phyloP scores from a whole-genome alignment of 2,888 invertebrate species.

The Zele albiditarsus region DNA sequence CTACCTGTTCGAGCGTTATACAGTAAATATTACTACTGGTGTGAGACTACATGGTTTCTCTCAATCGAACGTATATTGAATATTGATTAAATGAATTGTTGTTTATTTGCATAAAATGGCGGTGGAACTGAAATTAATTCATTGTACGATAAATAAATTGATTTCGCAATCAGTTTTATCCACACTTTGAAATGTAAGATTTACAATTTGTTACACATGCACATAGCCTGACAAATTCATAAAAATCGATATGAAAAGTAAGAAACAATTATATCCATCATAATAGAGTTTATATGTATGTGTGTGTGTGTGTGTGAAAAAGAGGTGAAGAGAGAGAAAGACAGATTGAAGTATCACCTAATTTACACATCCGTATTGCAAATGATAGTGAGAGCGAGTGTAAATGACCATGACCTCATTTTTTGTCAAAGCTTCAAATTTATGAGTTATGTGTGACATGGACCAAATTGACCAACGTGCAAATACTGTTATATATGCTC shows the following conservation, averaged over 20 bases:
- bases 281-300: background rate
- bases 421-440: constrained; percentile 54
- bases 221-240: background rate
- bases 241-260: background rate
- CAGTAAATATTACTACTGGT: background rate
- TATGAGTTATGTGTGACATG: constrained; percentile 42
- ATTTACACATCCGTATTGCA: constrained; percentile 51
- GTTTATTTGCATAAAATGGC: too few species aligned
- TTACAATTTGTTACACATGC: background rate
- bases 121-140: background rate
- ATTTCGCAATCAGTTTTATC: background rate
- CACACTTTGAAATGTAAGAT: background rate
- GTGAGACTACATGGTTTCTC: background rate
- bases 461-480: constrained; percentile 42
- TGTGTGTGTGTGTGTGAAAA: too few species aligned
- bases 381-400: constrained; percentile 47
- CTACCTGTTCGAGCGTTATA: background rate
- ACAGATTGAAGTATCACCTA: constrained; percentile 33
- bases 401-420: constrained; percentile 61
- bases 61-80: background rate
- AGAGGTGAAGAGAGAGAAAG: background rate
- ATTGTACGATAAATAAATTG: background rate
- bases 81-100: background rate
- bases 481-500: constrained; percentile 45
- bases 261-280: background rate